Evolutionary conservation across 2,797 vertebrate species (phyloP), one percentile per base, ranked within the genome.

Genomic region (Ispidina lecontei): DNA sequence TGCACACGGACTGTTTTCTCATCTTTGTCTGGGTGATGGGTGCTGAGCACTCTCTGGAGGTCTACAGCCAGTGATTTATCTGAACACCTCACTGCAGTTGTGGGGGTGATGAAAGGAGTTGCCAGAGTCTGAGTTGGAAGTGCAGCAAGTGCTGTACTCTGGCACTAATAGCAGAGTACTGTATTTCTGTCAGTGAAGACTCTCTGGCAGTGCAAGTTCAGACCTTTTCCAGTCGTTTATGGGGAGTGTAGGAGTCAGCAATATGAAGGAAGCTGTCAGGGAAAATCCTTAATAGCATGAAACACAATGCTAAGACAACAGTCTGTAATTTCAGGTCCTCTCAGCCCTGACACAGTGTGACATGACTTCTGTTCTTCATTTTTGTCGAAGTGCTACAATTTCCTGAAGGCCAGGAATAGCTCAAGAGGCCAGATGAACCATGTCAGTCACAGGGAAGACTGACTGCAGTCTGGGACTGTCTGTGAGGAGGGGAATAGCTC

Each of bases 221-320:
- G 68, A 83, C 26, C 26, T 49, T 87, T 78, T 54, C 43, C 60
- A 67, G 70, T 64, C 84, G 92, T 89, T 93, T 81, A 68, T 67
- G 67, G 75, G 56, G 6, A 84, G 9, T 2, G 4, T 41, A 89
- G 47, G 33, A 92, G 73, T 23, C 55, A 84, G 37, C 4, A 54
- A 29, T 35, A 19, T 28, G 44, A 74, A 81, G 54, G 52, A 74
- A 70, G 10, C 58, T 76, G 71, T 79, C 84, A 94, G 55, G 44
- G 29, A 73, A 92, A 75, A 63, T 67, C 31, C 23, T 93, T 82
- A 63, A 84, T 22, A 58, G 10, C 19, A 17, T 43, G 71, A 78
- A 92, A 76, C 2, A 10, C 47, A 85, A 9, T 2, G 2, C 37
- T 43, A 84, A 86, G 33, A 29, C 44, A 89, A 65, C 16, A 64